Evolutionary conservation across 2,797 vertebrate species (phyloP).

Genomic region (Eulemur rubriventer): DNA sequence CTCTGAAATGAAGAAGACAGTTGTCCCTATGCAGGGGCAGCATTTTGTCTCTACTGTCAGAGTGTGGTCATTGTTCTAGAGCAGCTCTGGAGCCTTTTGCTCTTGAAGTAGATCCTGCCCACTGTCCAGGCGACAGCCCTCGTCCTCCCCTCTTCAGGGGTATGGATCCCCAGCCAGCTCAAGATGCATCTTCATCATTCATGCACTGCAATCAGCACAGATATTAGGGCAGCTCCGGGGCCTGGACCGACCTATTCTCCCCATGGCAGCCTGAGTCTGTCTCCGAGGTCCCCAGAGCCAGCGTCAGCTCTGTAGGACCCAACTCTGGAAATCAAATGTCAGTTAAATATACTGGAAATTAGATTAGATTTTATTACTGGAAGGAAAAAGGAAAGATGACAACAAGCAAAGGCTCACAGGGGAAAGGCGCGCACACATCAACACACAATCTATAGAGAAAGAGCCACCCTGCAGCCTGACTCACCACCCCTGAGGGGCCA

Average conservation of each 20-base stretch:
- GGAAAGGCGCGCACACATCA: background rate
- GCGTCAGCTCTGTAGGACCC: background rate
- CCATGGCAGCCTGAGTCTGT: background rate
- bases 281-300: background rate
- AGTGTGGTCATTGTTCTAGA: background rate
- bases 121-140: background rate
- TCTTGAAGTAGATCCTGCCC: background rate
- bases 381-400: background rate
- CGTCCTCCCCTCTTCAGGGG: background rate
- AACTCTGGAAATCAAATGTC: slow-evolving; percentile 39
- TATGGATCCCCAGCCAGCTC: background rate
- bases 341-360: slow-evolving; percentile 38
- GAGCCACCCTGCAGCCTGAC: background rate
- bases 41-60: background rate
- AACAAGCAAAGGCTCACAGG: background rate
- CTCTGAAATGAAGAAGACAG: background rate
- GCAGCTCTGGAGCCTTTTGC: background rate
- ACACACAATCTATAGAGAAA: background rate
- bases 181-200: background rate
- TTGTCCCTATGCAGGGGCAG: background rate
- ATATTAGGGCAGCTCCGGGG: background rate
- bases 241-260: background rate
- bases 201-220: background rate
- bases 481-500: background rate
- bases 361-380: background rate